A percentile compares a stretch with the other conserved stretches of the same genome.
Evolutionary conservation across 2,113 vertebrate genomes (phyloP).

Genomic region (Cebus imitator): DNA sequence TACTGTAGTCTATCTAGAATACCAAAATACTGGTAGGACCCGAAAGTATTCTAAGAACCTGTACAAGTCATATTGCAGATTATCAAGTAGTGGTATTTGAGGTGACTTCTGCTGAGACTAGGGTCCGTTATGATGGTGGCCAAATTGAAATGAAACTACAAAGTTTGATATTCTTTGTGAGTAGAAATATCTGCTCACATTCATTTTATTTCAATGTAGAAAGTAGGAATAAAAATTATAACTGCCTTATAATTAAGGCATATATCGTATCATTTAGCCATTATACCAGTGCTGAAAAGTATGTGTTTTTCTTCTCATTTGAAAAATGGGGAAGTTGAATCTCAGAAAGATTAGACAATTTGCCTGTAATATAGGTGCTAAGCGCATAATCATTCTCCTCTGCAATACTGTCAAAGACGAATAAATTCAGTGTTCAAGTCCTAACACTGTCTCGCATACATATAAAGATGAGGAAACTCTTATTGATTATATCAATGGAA

Average conservation of each 20-base stretch:
- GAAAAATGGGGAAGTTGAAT: not conserved
- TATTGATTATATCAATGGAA: not conserved
- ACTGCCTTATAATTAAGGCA: not conserved
- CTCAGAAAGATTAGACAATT: not conserved
- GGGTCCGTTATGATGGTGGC: not conserved
- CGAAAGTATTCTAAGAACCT: not conserved
- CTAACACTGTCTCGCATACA: not conserved
- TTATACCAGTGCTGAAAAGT: not conserved
- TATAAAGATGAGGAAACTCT: not conserved
- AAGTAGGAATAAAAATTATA: not conserved
- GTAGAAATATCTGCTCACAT: not conserved
- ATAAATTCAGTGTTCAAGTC: not conserved
- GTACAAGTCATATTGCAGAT: not conserved
- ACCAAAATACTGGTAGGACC: not conserved
- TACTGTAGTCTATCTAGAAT: not conserved
- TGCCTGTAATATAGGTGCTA: not conserved
- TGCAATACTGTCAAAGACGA: not conserved
- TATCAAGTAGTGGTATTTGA: not conserved
- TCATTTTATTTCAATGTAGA: not conserved
- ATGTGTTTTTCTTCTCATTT: not conserved
- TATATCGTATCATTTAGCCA: not conserved
- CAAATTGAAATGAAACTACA: not conserved
- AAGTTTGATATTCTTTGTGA: not conserved
- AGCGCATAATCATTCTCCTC: not conserved
- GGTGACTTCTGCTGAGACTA: not conserved